These are phyloP conservation scores for Xanthia icteritia DNA, from an alignment of 2,888 invertebrate genomes.

Conservation along the genomic window DNA sequence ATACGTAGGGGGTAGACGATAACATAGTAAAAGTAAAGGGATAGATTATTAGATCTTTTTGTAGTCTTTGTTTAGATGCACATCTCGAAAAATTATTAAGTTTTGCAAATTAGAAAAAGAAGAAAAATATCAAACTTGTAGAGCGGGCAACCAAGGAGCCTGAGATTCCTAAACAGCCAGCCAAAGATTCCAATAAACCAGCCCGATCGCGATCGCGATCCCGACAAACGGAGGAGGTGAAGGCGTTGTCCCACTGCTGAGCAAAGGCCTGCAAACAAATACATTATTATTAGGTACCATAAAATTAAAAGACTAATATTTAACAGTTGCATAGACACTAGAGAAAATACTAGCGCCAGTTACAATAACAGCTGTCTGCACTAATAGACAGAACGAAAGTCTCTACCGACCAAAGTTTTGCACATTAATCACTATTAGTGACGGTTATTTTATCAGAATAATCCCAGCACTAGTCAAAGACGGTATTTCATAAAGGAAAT, in stretches of 20 bases:
- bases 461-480: too few species aligned
- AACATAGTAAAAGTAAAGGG: not conserved
- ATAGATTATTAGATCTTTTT: not conserved
- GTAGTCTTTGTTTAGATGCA: not conserved
- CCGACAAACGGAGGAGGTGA: not conserved
- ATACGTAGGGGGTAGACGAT: not conserved
- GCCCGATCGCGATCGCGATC: too few species aligned
- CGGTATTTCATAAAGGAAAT: not conserved
- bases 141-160: not conserved
- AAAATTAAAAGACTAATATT: not conserved
- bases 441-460: not conserved
- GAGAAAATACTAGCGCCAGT: not conserved
- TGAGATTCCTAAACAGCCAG: not conserved
- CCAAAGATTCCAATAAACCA: not conserved
- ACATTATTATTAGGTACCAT: not conserved
- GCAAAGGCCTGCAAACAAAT: not conserved
- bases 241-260: too few species aligned
- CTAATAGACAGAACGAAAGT: not conserved
- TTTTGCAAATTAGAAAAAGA: not conserved
- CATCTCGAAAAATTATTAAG: not conserved
- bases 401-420: constrained; percentile 4
- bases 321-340: not conserved
- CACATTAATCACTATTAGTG: not conserved
- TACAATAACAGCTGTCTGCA: not conserved
- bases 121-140: not conserved